phyloP scores from a whole-genome alignment of 2,888 invertebrate species.

The Perdita meconis region DNA sequence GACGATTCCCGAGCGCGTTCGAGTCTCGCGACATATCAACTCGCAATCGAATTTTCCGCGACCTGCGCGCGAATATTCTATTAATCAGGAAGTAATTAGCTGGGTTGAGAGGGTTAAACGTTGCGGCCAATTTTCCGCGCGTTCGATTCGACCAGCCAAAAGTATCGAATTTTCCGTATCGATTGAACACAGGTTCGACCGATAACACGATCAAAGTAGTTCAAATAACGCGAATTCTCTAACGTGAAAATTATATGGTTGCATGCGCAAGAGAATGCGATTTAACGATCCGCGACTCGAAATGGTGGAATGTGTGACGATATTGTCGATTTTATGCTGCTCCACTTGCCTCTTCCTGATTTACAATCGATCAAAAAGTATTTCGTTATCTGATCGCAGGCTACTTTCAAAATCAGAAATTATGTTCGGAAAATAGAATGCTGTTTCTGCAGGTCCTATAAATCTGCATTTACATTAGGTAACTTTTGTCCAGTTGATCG shows the following conservation, averaged over 20 bases:
- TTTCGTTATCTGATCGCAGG: too few species aligned
- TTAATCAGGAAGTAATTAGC: slow-evolving; percentile 16
- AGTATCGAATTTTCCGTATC: slow-evolving; percentile 19
- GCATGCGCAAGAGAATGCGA: too few species aligned
- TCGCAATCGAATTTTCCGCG: not conserved
- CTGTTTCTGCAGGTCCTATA: too few species aligned
- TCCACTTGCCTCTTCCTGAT: too few species aligned
- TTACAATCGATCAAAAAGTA: too few species aligned
- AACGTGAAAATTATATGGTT: slow-evolving; percentile 24
- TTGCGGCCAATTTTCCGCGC: slow-evolving; percentile 1
- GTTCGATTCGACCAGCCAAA: not conserved
- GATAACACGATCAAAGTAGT: slow-evolving; percentile 5
- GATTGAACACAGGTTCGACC: slow-evolving; percentile 10
- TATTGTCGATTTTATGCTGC: too few species aligned
- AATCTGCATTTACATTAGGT: too few species aligned
- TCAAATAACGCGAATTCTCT: slow-evolving; percentile 21
- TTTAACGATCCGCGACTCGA: too few species aligned
- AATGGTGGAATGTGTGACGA: too few species aligned
- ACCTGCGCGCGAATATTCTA: slow-evolving; percentile 1
- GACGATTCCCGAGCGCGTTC: not conserved
- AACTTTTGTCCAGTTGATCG: too few species aligned
- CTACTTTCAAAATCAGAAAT: too few species aligned
- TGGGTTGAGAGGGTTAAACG: not conserved
- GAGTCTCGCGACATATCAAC: not conserved
- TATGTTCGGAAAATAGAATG: too few species aligned